Conservation (phyloP, 2,888 invertebrate genomes). For the Hartigia nigra region DNA sequence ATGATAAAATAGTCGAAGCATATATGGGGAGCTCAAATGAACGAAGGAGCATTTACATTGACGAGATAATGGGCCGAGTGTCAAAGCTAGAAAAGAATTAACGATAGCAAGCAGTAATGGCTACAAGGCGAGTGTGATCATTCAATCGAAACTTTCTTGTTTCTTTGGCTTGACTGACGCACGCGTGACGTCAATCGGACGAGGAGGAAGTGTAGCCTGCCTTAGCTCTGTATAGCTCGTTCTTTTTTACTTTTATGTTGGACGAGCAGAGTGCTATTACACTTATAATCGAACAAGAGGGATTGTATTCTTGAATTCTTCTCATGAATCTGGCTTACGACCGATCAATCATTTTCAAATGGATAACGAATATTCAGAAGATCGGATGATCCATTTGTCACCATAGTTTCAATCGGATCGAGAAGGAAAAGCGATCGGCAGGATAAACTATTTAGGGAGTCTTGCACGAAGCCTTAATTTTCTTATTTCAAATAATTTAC, state of each 20-base stretch:
- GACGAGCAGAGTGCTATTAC: not conserved
- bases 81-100: constrained; percentile 51
- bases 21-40: constrained; percentile 56
- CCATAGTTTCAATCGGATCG: not conserved
- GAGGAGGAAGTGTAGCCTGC: not conserved
- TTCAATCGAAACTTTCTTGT: constrained; percentile 64
- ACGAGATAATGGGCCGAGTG: constrained; percentile 60
- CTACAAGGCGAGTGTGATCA: constrained; percentile 42
- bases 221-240: not conserved
- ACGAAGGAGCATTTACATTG: constrained; percentile 54
- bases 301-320: too few relatives aligned
- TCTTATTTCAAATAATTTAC: not conserved
- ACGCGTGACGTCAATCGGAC: constrained; percentile 63
- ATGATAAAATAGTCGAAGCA: constrained; percentile 27
- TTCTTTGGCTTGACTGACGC: constrained; percentile 60
- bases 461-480: not conserved
- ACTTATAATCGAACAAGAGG: too few relatives aligned
- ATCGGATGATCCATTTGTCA: not conserved
- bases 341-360: too few relatives aligned
- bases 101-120: constrained; percentile 34
- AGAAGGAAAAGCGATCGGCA: not conserved
- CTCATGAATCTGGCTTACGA: too few relatives aligned
- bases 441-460: not conserved
- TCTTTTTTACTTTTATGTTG: not conserved
- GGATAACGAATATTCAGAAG: not conserved